phyloP scores from a whole-genome alignment of 23 tunicate genomes.

The Clavelina lepadiformis region DNA sequence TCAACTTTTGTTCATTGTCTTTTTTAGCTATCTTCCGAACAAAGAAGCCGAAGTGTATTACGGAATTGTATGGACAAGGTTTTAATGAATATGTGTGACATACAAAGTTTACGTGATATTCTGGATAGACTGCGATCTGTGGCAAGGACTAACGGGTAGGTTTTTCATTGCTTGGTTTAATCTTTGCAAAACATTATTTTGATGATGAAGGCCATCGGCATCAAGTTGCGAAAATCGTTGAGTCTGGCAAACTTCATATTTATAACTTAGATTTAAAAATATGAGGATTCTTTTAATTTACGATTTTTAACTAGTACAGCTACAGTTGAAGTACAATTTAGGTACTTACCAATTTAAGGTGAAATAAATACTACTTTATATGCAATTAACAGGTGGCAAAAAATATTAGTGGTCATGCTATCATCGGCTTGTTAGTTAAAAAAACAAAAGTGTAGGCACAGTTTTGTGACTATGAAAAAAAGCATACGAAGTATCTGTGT shows the following conservation, averaged over 20 bases:
- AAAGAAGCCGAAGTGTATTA: constrained; percentile 29
- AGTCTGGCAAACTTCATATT: not conserved
- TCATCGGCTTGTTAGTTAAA: no score
- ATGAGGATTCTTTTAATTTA: not conserved
- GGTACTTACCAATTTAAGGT: no score
- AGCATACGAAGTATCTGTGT: no score
- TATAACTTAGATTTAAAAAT: not conserved
- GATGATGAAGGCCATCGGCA: not conserved
- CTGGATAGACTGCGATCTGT: constrained; percentile 75
- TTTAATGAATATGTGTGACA: constrained; percentile 63
- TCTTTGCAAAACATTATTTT: not conserved
- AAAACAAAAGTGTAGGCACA: no score
- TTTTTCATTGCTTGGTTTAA: not conserved
- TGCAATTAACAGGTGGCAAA: no score
- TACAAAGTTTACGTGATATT: constrained; percentile 54
- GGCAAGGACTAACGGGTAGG: constrained; percentile 75
- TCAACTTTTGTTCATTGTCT: not conserved
- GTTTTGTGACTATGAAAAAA: no score
- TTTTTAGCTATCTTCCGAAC: constrained; percentile 59
- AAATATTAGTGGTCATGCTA: no score
- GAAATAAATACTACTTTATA: no score
- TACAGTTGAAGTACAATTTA: no score
- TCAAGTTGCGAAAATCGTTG: not conserved
- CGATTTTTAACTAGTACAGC: not conserved
- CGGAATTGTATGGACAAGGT: constrained; percentile 78